phyloP scores from a whole-genome alignment of 1,140 invertebrate genomes.

The Harpegnathos saltator region DNA sequence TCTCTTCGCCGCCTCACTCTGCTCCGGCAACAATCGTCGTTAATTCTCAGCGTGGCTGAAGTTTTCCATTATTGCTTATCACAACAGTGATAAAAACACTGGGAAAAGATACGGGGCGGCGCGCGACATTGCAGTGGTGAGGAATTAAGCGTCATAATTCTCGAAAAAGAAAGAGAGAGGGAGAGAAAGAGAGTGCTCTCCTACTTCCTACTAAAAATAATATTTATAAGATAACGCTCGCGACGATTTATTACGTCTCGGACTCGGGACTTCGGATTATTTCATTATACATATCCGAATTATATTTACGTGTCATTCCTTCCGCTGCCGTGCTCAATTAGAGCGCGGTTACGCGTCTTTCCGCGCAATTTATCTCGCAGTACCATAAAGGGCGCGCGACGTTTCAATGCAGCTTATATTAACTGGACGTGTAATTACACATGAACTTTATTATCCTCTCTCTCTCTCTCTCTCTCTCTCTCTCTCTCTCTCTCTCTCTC shows the following conservation, averaged over 20 bases:
- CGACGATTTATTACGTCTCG: neutral
- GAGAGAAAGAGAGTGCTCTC: too few relatives aligned
- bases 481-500: too few relatives aligned
- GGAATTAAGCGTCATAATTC: neutral
- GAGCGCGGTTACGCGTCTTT: neutral
- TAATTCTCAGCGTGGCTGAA: neutral
- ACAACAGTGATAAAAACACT: neutral
- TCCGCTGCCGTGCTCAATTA: slow-evolving; percentile 8
- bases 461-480: too few relatives aligned
- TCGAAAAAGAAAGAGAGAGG: neutral
- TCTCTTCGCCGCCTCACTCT: too few relatives aligned
- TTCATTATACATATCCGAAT: slow-evolving; percentile 2
- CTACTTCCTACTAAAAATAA: neutral
- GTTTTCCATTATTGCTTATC: neutral
- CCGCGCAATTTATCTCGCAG: slow-evolving; percentile 17
- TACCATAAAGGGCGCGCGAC: slow-evolving; percentile 13
- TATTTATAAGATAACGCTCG: neutral
- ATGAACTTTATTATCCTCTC: slow-evolving; percentile 25
- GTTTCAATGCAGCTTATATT: slow-evolving; percentile 43
- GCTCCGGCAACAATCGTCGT: neutral
- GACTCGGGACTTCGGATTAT: slow-evolving; percentile 1
- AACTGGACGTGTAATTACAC: slow-evolving; percentile 26
- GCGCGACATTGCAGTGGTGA: neutral
- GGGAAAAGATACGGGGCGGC: neutral
- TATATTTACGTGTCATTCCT: slow-evolving; percentile 11